A percentile compares a stretch with the other conserved stretches of the same genome.
Conservation (phyloP, 2,888 invertebrate species). For the Tridacna crocea region DNA sequence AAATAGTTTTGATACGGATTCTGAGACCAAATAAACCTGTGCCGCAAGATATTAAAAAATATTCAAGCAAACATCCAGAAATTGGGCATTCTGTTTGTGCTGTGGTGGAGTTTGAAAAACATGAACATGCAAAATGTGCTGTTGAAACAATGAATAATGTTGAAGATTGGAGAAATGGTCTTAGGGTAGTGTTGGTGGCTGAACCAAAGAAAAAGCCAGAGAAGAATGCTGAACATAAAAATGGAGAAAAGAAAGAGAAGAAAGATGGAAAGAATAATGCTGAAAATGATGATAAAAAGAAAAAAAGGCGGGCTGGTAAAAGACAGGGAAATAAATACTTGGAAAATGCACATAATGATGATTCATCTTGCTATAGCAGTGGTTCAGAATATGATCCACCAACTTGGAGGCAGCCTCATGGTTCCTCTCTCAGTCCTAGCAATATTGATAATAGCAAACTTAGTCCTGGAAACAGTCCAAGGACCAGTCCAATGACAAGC, state of each 20-base stretch:
- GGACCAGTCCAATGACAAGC: slow-evolving; percentile 75
- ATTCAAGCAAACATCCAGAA: slow-evolving; percentile 95
- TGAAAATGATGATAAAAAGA: slow-evolving; percentile 73
- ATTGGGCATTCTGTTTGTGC: slow-evolving; percentile 93
- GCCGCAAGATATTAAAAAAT: slow-evolving; percentile 95
- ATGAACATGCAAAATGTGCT: slow-evolving; percentile 93
- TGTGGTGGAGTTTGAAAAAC: slow-evolving; percentile 94
- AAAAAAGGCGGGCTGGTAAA: slow-evolving; percentile 69
- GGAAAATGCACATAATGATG: slow-evolving; percentile 72
- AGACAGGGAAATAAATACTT: slow-evolving; percentile 77
- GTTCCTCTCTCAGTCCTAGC: slow-evolving; percentile 63
- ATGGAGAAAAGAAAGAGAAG: slow-evolving; percentile 65
- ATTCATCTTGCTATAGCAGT: slow-evolving; percentile 80
- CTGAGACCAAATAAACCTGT: slow-evolving; percentile 94
- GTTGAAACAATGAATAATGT: slow-evolving; percentile 85
- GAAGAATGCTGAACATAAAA: slow-evolving; percentile 66
- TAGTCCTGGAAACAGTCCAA: slow-evolving; percentile 76
- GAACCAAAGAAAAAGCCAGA: slow-evolving; percentile 74
- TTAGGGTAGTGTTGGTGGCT: slow-evolving; percentile 82
- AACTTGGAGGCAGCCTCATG: slow-evolving; percentile 59
- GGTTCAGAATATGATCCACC: slow-evolving; percentile 81
- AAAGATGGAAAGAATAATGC: slow-evolving; percentile 65
- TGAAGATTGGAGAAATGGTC: slow-evolving; percentile 82
- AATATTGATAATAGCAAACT: slow-evolving; percentile 66
- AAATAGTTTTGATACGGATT: slow-evolving; percentile 94